Base-by-base conservation (phyloP, 2,888 invertebrate species). In the Anagyrus pseudococci region DNA sequence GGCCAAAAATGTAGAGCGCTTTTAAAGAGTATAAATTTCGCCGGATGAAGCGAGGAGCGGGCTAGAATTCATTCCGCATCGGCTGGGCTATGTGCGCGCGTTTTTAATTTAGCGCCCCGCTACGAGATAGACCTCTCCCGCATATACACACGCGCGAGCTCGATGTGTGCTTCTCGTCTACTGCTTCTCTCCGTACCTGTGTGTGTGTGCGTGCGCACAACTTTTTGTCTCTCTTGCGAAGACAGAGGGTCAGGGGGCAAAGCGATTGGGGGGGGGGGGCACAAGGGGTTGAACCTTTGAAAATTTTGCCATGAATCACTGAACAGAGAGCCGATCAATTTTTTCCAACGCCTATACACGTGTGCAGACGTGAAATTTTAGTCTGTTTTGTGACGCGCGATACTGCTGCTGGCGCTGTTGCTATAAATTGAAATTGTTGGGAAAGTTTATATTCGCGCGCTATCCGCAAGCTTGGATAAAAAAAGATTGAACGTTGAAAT, bases 401-500 rank as follows among this genome's bases (percentile, higher is more conserved):
- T n/a, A n/a, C n/a, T n/a, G n/a, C n/a, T n/a, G n/a, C n/a, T n/a
- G n/a, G n/a, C n/a, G n/a, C n/a, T n/a, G n/a, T n/a, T n/a, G n/a
- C n/a, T n/a, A n/a, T n/a, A n/a, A 25, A 17, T 29, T 7, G 17
- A 25, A 48, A 26, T 8, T 8, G n/a, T 23, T 20, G 20, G 23
- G 4, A 47, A 17, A 20, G 1, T 2, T 22, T 15, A 17, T 29
- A 37, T 4, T 10, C 10, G 33, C 3, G 33, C 10, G 33, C 3
- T 13, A 8, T 37, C 33, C 10, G 4, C 64, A 63, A 64, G 61
- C 59, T 65, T 64, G 67, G 60, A 62, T 48, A 41, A 26, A 25
- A 46, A 29, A 53, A 50, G 58, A 46, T 61, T 46, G 66, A 59
- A 57, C 55, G 47, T 64, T 63, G 66, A 29, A 29, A 29, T 37